Evolutionary conservation across 92 coral and sea anemone genomes (phyloP), one percentile per base, ranked within the genome.

Genomic region (Meandrina meandrites): DNA sequence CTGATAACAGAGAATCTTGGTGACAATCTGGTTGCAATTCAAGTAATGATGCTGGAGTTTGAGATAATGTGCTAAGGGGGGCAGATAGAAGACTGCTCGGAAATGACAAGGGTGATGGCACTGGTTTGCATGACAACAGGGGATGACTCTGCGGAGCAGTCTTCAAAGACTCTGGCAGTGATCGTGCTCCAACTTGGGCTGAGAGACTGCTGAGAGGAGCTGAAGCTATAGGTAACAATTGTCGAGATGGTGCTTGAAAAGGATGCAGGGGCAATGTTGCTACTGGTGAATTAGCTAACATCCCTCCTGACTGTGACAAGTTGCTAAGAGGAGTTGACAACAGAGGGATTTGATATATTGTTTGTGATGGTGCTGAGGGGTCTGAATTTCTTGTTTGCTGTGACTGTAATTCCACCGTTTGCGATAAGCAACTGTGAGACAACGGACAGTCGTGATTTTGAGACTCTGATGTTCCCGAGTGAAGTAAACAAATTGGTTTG

Each of bases 141-240:
- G 83, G 35, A 34, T 77, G 51, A 31, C 22, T 79, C 78, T 79
- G 76, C 34, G 72, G 69, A 1, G 31, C 17, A 57, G 53, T 28
- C 50, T 30, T 80, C 4, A 42, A 56, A 45, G 28, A 54, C 47
- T 35, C 87, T 48, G 45, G 24, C 30, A 84, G 66, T 12, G 81
- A 77, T 0, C 32, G 22, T 60, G 73, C 18, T 62, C 24, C 69
- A 22, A 19, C 30, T n/a, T 83, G 64, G 50, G 54, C 88, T 4
- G 88, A 76, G 28, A 84, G 87, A 15, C 87, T 56, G 32, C 80
- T 85, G 68, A 78, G 82, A n/a, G 86, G 79, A 13, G 74, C 74
- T 62, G 83, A 77, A 86, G n/a, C n/a, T n/a, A n/a, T n/a, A n/a
- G 69, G 83, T 42, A 56, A 2, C 3, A 60, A 27, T 66, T 32